Evolutionary conservation across 2,113 vertebrate species (phyloP).

Genomic region (Neotoma lepida): DNA sequence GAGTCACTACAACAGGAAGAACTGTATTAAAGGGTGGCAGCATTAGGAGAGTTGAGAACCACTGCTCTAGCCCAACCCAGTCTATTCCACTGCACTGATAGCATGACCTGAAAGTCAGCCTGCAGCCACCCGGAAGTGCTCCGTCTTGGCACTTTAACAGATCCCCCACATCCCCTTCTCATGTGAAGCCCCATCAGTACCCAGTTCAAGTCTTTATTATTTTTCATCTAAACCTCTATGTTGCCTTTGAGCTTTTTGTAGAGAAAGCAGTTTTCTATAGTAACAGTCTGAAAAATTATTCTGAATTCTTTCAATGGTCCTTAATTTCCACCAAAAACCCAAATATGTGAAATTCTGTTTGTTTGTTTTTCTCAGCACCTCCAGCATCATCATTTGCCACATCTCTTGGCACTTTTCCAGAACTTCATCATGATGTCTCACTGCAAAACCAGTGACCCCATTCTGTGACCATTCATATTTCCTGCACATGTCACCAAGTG

Average conservation of each 20-base stretch:
- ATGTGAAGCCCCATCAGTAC: not conserved
- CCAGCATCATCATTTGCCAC: not conserved
- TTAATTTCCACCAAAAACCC: not conserved
- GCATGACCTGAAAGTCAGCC: not conserved
- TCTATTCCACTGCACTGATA: not conserved
- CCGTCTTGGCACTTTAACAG: accelerated
- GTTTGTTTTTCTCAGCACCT: too few species aligned
- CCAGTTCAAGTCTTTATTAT: not conserved
- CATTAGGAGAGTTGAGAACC: too few species aligned
- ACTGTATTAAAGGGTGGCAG: too few species aligned
- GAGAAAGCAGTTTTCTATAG: not conserved
- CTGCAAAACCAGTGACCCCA: accelerated
- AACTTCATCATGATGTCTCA: accelerated
- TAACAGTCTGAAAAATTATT: not conserved
- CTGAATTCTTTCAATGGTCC: not conserved
- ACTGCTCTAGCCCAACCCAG: not conserved
- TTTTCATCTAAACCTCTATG: not conserved
- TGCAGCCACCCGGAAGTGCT: not conserved
- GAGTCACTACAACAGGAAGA: too few species aligned
- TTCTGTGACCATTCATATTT: not conserved
- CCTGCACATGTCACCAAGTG: not conserved
- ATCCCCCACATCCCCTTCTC: not conserved
- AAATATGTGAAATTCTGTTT: not conserved
- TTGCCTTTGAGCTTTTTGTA: not conserved
- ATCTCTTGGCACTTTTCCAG: not conserved